Base-by-base conservation (phyloP, 2,888 invertebrate species). In the Epirrhoe alternata region DNA sequence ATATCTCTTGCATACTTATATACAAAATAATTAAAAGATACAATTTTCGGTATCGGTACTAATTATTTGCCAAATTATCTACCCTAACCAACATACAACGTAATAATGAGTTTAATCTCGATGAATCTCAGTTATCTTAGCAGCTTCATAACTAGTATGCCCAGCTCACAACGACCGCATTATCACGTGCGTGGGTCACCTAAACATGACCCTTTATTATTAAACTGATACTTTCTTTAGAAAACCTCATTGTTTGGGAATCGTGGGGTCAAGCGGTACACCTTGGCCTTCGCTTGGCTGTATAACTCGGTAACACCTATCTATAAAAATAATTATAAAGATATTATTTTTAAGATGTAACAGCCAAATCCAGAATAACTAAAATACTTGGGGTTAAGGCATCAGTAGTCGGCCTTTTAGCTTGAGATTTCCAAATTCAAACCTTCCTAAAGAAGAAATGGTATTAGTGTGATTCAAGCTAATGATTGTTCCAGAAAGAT, bases 141-240 rank as follows among this genome's bases (percentile, higher is more conserved):
- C n/a, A 52, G 47, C 47, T 53, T 57, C 47, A 47, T 47, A 45
- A 61, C 59, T 64, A 24, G 24, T 24, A 24, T 52, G 56, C 56
- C 50, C 56, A 56, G 47, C 52, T 61, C 65, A 56, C 52, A 56
- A 61, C 45, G 61, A 61, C 56, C 56, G 47, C 57, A 65, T 65
- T 57, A 61, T 61, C 52, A 38, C 50, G 38, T 53, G 45, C 52
- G 65, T 58, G 64, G 67, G 63, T 66, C 60, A 55, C 55, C n/a
- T 52, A 56, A 61, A 61, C 47, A 65, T 65, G 51, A 12, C 50
- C 50, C n/a, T 42, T 62, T 74, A 60, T 64, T 70, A 65, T 56
- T 66, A 62, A 65, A 50, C 63, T 57, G 47, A 70, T 67, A 66
- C 38, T 51, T 56, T 55, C 62, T 12, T 12, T 62, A 47, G 47